Conservation (phyloP, 2,888 invertebrate species). For the Acleris emargana region DNA sequence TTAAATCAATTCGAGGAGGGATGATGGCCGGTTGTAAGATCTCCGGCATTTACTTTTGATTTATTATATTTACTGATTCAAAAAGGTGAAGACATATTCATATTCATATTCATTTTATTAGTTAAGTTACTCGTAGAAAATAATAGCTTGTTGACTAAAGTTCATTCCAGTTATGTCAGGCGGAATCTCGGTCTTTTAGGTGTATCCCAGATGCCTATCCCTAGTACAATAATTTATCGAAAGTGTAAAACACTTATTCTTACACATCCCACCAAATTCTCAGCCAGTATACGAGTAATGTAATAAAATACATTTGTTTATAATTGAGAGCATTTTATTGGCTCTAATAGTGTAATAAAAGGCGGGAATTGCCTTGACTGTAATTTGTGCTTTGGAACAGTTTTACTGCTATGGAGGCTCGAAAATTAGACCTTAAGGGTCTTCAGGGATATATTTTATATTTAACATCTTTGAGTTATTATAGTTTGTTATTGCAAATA, state of each 20-base stretch:
- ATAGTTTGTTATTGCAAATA: not conserved
- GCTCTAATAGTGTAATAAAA: constrained; percentile 72
- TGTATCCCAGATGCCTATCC: too few species aligned
- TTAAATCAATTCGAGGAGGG: too few species aligned
- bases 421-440: not conserved
- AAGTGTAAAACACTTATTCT: constrained; percentile 22
- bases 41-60: too few species aligned
- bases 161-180: too few species aligned
- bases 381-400: constrained; percentile 49
- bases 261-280: constrained; percentile 7
- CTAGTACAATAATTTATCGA: too few species aligned
- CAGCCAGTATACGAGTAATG: constrained; percentile 46
- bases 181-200: too few species aligned
- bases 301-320: constrained; percentile 71
- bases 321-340: constrained; percentile 66
- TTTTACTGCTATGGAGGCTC: not conserved
- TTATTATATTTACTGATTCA: too few species aligned
- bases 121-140: too few species aligned
- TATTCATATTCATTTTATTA: too few species aligned
- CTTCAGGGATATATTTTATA: not conserved
- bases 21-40: too few species aligned
- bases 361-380: constrained; percentile 60
- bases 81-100: too few species aligned
- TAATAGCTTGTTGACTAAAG: too few species aligned
- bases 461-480: not conserved